Base-by-base conservation (phyloP, 1,140 invertebrate genomes). In the Adelges cooleyi region DNA sequence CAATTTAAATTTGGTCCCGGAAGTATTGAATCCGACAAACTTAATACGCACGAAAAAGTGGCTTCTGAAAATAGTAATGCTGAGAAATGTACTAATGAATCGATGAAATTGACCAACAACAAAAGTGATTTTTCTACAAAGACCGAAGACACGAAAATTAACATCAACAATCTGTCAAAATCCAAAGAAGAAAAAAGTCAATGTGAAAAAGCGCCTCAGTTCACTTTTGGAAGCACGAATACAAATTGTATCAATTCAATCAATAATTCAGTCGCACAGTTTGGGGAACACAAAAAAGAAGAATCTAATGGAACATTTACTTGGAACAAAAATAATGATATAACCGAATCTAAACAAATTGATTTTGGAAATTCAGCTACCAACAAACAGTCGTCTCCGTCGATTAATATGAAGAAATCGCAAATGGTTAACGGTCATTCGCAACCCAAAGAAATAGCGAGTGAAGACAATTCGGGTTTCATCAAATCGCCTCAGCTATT, bases 401-500 rank as follows among this genome's bases (percentile, higher is more conserved):
- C 9, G 20, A 11, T 17, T 42, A 62, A 33, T 48, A 3, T 18
- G 5, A 48, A 4, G 20, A 20, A 40, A 48, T 22, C n/a, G 44
- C 56, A 46, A 11, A 27, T 62, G 5, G 25, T 62, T 29, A 62
- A 62, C 29, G 56, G 56, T 48, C 56, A 62, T 62, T 44, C 56
- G 17, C 27, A 62, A 27, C 15, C 40, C 40, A 54, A 42, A 23
- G 52, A 54, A 54, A 23, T 20, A 9, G 23, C 18, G 9, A 62
- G 20, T n/a, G 42, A 48, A 33, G 25, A 46, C 4, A 62, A 27
- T 9, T 42, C 56, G n/a, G 13, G 17, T 33, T 48, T 62, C 2
- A 48, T 48, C 15, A 62, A 62, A 22, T 46, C 23, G 9, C 33
- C 56, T 22, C 56, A 46, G 17, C n/a, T 59, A 44, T 59, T 62